Conservation (phyloP, 2,888 invertebrate genomes). For the Amiota minor region DNA sequence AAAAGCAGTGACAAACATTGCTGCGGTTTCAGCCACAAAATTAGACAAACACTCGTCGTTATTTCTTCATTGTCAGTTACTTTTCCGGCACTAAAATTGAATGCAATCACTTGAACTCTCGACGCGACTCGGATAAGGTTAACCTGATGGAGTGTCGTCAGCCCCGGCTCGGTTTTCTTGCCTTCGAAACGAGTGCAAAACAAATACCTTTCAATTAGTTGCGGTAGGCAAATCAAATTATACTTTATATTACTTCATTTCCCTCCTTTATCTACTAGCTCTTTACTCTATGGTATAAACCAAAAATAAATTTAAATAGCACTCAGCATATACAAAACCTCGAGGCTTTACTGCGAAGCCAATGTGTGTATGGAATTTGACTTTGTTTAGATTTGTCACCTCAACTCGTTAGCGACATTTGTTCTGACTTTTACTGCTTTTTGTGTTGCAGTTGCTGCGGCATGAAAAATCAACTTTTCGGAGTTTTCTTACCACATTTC, state of each 20-base stretch:
- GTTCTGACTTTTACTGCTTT: slow-evolving; percentile 1
- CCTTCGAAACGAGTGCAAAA: slow-evolving; percentile 42
- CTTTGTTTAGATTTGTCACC: slow-evolving; percentile 17
- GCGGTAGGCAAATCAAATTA: slow-evolving; percentile 59
- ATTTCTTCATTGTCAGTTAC: neutral
- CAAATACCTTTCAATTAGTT: slow-evolving; percentile 62
- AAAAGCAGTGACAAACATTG: neutral
- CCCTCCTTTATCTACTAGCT: slow-evolving; percentile 6
- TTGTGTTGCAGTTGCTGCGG: neutral
- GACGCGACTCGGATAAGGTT: too few species aligned
- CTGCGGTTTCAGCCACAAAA: neutral
- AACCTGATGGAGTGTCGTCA: neutral
- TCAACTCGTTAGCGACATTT: slow-evolving; percentile 16
- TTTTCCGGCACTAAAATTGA: neutral
- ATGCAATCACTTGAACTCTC: neutral
- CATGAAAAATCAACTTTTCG: slow-evolving; percentile 3
- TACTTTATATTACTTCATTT: slow-evolving; percentile 48
- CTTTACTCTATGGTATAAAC: neutral
- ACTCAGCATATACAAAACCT: too few species aligned
- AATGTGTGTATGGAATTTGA: neutral
- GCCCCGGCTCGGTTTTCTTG: too few species aligned
- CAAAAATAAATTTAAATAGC: too few species aligned
- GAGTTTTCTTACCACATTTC: neutral
- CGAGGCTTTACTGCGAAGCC: too few species aligned
- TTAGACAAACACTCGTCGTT: neutral